A percentile compares a stretch with the other conserved stretches of the same genome.
phyloP scores from a whole-genome alignment of 2,113 vertebrate genomes.

The Menura novaehollandiae region DNA sequence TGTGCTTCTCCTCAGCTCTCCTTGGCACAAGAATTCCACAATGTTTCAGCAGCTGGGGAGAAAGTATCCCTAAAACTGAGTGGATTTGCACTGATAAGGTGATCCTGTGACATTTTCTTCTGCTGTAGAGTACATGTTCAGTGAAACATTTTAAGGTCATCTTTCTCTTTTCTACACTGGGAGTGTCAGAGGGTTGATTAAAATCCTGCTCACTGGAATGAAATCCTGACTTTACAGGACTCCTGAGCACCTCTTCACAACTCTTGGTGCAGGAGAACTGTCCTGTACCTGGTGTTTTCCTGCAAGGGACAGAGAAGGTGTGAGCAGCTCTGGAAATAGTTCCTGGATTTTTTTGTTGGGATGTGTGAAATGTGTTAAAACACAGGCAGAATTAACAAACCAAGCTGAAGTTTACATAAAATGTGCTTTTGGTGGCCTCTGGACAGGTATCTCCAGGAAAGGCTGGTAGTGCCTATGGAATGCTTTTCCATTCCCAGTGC shows the following conservation, averaged over 20 bases:
- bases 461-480: background rate
- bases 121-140: fast-evolving
- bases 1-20: background rate
- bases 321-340: background rate
- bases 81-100: background rate
- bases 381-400: background rate
- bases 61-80: background rate
- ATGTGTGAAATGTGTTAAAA: background rate
- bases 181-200: background rate
- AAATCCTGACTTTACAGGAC: background rate
- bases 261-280: fast-evolving
- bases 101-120: background rate
- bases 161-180: background rate
- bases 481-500: background rate
- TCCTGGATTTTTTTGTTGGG: background rate
- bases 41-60: background rate
- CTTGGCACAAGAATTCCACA: background rate
- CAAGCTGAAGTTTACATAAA: background rate
- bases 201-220: background rate
- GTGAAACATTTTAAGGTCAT: background rate
- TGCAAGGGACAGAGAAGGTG: background rate
- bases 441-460: background rate
- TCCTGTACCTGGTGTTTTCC: background rate
- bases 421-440: background rate
- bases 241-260: background rate